Evolutionary conservation across 2,797 vertebrate genomes (phyloP).

Genomic region (Gorsachius magnificus): DNA sequence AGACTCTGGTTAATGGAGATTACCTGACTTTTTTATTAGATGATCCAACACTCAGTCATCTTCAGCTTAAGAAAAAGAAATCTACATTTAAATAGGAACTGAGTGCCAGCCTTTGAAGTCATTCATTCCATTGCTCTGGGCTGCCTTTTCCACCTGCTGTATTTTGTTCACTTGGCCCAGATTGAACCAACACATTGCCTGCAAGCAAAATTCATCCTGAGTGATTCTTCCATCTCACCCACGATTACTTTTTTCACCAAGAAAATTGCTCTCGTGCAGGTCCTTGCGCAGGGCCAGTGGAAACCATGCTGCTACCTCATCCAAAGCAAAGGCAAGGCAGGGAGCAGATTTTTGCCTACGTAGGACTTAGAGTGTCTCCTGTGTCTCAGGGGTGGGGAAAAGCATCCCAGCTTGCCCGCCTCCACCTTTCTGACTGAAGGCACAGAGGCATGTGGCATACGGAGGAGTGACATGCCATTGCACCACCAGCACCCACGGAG

Average conservation of each 20-base stretch:
- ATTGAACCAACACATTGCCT: neutral
- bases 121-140: neutral
- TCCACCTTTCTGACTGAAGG: fast-evolving
- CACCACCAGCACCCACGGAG: neutral
- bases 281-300: neutral
- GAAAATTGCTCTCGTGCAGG: neutral
- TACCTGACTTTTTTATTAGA: neutral
- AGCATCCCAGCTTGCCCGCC: neutral
- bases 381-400: neutral
- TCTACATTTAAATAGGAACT: neutral
- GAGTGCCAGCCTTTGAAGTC: neutral
- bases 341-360: neutral
- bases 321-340: neutral
- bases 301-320: neutral
- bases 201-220: neutral
- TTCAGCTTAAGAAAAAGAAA: neutral
- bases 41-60: neutral
- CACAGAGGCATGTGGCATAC: neutral
- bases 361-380: neutral
- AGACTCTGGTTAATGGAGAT: neutral
- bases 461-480: neutral
- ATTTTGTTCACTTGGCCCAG: neutral
- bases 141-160: neutral
- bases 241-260: neutral
- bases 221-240: neutral